Evolutionary conservation across 92 coral and sea anemone species (phyloP).

Genomic region (Porites evermanni): DNA sequence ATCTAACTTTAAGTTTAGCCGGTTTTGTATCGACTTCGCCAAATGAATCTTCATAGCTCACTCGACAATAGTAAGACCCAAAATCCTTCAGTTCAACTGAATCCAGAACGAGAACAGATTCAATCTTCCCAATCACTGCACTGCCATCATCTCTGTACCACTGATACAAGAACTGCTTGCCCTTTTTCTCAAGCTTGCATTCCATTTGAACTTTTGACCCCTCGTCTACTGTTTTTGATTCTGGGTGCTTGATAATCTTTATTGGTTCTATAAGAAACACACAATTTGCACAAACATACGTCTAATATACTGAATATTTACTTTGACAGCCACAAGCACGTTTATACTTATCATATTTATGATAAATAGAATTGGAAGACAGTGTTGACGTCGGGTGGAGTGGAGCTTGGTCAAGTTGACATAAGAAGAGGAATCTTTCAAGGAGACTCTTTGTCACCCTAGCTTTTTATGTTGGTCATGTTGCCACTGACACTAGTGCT

Average conservation of each 20-base stretch:
- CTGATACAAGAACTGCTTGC: not conserved
- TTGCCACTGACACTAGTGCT: no score
- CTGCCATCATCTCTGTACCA: conserved; percentile 9
- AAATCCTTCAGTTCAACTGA: not conserved
- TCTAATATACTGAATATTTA: no score
- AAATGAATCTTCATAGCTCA: not conserved
- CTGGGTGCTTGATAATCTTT: not conserved
- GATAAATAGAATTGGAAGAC: no score
- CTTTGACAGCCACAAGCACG: no score
- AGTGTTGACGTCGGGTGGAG: no score
- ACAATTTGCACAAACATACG: no score
- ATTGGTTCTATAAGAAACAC: not conserved
- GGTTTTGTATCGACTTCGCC: not conserved
- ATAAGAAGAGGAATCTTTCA: no score
- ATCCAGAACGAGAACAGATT: conserved; percentile 1
- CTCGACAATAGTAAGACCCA: not conserved
- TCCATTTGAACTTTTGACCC: conserved; percentile 18
- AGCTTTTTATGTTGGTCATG: no score
- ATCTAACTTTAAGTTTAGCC: not conserved
- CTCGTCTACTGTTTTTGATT: not conserved
- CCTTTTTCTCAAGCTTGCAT: not conserved
- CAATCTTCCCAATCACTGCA: not conserved
- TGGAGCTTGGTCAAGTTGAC: no score
- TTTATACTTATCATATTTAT: no score
- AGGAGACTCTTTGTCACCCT: no score